phyloP scores from a whole-genome alignment of 2,888 invertebrate genomes.

The Mythimna pallens region DNA sequence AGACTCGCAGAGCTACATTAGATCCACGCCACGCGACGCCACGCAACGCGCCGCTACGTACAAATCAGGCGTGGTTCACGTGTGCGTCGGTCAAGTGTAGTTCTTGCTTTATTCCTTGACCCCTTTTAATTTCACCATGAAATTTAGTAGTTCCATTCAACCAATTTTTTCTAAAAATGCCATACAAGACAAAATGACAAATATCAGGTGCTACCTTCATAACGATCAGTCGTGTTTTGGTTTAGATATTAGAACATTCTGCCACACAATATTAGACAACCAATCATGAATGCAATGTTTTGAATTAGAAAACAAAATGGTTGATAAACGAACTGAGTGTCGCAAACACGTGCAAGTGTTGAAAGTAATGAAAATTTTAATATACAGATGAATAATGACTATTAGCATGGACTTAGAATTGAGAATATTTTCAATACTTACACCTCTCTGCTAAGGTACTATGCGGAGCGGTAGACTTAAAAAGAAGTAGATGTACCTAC shows the following conservation, averaged over 20 bases:
- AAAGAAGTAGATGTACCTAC: slow-evolving; percentile 6
- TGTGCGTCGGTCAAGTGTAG: no score
- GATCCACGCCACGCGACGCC: no score
- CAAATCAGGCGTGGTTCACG: no score
- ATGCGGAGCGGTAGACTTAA: slow-evolving; percentile 22
- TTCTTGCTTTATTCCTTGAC: neutral
- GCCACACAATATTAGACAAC: slow-evolving; percentile 42
- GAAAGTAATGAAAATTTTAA: slow-evolving; percentile 10
- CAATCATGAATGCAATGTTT: slow-evolving; percentile 43
- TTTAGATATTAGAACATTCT: slow-evolving; percentile 34
- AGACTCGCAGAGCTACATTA: no score
- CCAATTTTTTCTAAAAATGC: slow-evolving; percentile 1
- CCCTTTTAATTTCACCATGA: neutral
- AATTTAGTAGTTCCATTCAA: neutral
- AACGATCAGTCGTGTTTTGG: slow-evolving; percentile 22
- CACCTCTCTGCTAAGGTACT: slow-evolving; percentile 30
- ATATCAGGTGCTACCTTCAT: slow-evolving; percentile 36
- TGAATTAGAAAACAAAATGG: slow-evolving; percentile 22
- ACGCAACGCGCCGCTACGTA: no score
- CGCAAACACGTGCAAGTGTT: slow-evolving; percentile 51
- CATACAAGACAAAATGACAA: slow-evolving; percentile 22
- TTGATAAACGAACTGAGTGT: neutral
- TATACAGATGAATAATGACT: slow-evolving; percentile 48
- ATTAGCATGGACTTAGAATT: slow-evolving; percentile 56
- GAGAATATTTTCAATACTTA: slow-evolving; percentile 39